Evolutionary conservation across 2,888 invertebrate genomes (phyloP).

Genomic region (Agrochola litura): DNA sequence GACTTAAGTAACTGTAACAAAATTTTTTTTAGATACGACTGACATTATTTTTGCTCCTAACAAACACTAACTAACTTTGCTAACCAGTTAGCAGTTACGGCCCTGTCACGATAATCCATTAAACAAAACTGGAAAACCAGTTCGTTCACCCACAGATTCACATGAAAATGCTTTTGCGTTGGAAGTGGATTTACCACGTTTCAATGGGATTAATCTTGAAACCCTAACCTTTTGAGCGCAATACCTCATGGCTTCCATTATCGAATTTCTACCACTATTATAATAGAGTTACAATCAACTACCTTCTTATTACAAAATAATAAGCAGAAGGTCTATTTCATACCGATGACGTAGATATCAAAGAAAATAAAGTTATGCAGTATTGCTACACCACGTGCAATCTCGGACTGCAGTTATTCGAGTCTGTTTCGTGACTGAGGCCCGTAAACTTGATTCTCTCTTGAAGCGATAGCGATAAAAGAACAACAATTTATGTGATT

Average conservation of each 20-base stretch:
- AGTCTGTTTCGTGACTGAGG: constrained; percentile 41
- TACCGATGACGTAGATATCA: background rate
- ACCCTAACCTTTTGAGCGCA: constrained; percentile 23
- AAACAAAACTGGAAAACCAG: constrained; percentile 4
- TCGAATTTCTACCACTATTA: constrained; percentile 34
- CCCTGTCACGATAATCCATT: background rate
- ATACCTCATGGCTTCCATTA: constrained; percentile 22
- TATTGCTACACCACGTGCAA: constrained; percentile 13
- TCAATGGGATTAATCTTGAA: constrained; percentile 33
- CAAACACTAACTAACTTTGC: background rate
- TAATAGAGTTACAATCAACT: constrained; percentile 10
- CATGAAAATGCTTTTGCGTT: constrained; percentile 28
- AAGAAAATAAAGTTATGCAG: constrained; percentile 10
- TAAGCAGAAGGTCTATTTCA: constrained; percentile 18
- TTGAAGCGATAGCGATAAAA: constrained; percentile 38
- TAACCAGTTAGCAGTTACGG: background rate
- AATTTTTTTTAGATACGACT: background rate
- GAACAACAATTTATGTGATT: constrained; percentile 48
- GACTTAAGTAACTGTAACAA: background rate
- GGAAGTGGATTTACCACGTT: constrained; percentile 41
- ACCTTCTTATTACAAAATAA: background rate
- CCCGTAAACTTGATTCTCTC: constrained; percentile 35
- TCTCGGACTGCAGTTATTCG: constrained; percentile 37
- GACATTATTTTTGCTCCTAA: background rate
- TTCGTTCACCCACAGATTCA: background rate